Evolutionary conservation across 2,888 invertebrate genomes (phyloP).

Genomic region (Polyommatus iphigenia): DNA sequence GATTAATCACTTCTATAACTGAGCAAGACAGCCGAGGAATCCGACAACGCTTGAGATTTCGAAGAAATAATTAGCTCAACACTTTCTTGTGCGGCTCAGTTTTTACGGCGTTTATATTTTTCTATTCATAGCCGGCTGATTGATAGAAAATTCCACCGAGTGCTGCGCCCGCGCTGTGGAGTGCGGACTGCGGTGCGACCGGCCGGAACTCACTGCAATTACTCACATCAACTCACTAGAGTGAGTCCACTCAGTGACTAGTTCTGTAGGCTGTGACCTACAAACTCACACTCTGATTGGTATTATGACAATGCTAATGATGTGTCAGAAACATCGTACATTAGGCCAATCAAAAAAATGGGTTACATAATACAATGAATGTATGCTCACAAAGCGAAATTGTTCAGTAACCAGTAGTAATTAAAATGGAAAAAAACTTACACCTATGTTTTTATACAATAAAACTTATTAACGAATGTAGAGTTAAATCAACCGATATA

Average conservation of each 20-base stretch:
- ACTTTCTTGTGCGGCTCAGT: constrained; percentile 1
- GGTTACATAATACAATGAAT: too few species aligned
- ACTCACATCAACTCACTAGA: background rate
- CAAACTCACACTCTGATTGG: background rate
- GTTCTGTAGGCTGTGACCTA: background rate
- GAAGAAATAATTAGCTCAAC: constrained; percentile 22
- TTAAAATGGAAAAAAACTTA: background rate
- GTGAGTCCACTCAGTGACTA: background rate
- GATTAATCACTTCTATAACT: background rate
- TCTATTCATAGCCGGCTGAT: constrained; percentile 17
- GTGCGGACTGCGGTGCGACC: background rate
- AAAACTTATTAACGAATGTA: background rate
- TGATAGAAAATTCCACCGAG: constrained; percentile 11
- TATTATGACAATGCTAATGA: background rate
- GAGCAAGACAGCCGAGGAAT: background rate
- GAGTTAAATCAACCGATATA: background rate
- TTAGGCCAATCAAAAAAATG: background rate
- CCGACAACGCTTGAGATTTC: constrained; percentile 9
- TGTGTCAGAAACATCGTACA: background rate
- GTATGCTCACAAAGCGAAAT: background rate
- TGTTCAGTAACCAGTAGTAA: background rate
- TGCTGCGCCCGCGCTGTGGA: background rate
- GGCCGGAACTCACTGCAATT: background rate
- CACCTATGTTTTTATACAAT: background rate
- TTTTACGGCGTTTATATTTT: constrained; percentile 22